Percentiles rank a stretch among this genome's conserved stretches.
Conservation (phyloP, 1,140 invertebrate genomes). For the Euborellia annulipes region DNA sequence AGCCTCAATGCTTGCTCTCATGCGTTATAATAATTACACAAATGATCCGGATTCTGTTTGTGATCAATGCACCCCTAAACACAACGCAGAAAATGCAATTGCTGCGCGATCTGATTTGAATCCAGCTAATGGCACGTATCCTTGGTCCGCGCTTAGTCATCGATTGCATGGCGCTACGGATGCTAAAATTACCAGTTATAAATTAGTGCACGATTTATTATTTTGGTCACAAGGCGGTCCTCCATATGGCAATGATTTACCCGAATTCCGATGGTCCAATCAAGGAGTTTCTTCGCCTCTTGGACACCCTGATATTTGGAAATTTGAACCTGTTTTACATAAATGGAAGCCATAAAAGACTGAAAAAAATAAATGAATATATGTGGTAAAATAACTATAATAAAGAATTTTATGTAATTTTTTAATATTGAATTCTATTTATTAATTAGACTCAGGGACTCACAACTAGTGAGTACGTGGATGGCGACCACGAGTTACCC, state of each 20-base stretch:
- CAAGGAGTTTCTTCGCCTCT: slow-evolving; percentile 35
- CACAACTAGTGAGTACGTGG: no score
- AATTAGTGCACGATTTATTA: slow-evolving; percentile 24
- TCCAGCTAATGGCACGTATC: slow-evolving; percentile 42
- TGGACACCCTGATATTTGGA: slow-evolving; percentile 44
- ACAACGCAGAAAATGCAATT: slow-evolving; percentile 54
- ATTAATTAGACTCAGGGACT: no score
- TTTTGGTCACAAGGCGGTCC: slow-evolving; percentile 43
- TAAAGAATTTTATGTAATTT: no score
- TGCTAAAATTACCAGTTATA: slow-evolving; percentile 37
- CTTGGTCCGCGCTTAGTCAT: slow-evolving; percentile 44
- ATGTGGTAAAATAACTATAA: no score
- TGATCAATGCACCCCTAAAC: slow-evolving; percentile 48
- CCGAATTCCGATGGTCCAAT: slow-evolving; percentile 42
- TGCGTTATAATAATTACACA: slow-evolving; percentile 59
- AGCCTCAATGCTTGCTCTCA: slow-evolving; percentile 37
- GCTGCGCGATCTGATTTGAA: slow-evolving; percentile 46
- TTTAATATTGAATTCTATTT: no score
- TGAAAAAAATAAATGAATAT: no score
- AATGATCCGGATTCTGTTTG: slow-evolving; percentile 52
- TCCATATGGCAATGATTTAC: slow-evolving; percentile 35
- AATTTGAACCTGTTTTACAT: slow-evolving; percentile 36
- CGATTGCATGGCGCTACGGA: slow-evolving; percentile 46
- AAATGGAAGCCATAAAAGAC: no score
- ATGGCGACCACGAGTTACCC: no score